These are phyloP conservation scores for Eubasilissa splendida DNA, from an alignment of 2,888 invertebrate species.

Conservation along the genomic window DNA sequence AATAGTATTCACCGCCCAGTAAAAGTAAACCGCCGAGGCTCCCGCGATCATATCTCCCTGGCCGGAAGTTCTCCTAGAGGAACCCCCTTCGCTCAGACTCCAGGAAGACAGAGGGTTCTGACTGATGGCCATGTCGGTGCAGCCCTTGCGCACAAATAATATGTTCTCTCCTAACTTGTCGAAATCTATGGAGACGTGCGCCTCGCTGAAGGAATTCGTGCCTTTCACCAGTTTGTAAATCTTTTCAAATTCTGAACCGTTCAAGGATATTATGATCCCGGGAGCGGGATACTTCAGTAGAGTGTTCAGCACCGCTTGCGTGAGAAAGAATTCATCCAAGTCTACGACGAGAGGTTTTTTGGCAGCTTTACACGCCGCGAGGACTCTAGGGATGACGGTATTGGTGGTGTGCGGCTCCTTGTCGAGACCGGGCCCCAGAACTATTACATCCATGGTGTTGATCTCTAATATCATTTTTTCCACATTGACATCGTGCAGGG, in stretches of 20 bases:
- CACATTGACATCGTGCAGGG: slow-evolving; percentile 71
- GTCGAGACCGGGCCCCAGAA: slow-evolving; percentile 49
- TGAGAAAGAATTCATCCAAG: slow-evolving; percentile 73
- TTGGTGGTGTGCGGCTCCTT: slow-evolving; percentile 77
- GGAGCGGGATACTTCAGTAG: slow-evolving; percentile 78
- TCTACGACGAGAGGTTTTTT: slow-evolving; percentile 74
- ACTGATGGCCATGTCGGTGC: slow-evolving; percentile 47
- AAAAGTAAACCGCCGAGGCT: slow-evolving; percentile 42
- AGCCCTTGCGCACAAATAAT: slow-evolving; percentile 47
- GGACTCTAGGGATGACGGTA: slow-evolving; percentile 74
- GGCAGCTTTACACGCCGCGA: slow-evolving; percentile 73
- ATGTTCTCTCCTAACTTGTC: slow-evolving; percentile 67
- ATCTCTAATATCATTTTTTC: slow-evolving; percentile 19
- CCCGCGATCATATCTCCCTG: slow-evolving; percentile 47
- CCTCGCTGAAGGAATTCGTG: slow-evolving; percentile 69
- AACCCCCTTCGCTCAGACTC: slow-evolving; percentile 2
- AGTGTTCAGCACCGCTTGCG: slow-evolving; percentile 75
- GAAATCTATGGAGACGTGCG: slow-evolving; percentile 66
- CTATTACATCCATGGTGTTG: slow-evolving; percentile 39
- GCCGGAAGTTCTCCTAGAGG: slow-evolving; percentile 21
- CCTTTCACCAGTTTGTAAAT: slow-evolving; percentile 74
- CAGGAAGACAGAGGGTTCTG: slow-evolving; percentile 37
- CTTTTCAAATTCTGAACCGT: slow-evolving; percentile 88
- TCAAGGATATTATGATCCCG: slow-evolving; percentile 89
- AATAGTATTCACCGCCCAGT: slow-evolving; percentile 37